A percentile compares a stretch with the other conserved stretches of the same genome.
Evolutionary conservation across 2,113 vertebrate species (phyloP).

Genomic region (Erpornis zantholeuca): DNA sequence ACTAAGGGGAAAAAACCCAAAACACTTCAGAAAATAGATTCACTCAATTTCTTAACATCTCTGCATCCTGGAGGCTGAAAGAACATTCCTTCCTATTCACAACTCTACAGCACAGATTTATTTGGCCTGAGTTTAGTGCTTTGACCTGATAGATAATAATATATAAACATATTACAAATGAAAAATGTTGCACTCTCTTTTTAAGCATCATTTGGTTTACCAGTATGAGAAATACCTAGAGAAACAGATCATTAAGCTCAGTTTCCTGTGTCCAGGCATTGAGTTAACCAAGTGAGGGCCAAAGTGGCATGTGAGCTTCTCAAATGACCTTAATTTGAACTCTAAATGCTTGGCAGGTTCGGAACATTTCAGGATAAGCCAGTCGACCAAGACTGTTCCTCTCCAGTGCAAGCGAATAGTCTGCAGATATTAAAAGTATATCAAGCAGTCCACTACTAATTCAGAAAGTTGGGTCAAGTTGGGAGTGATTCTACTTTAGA

Average conservation of each 20-base stretch:
- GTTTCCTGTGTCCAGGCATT: not conserved
- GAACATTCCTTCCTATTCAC: not conserved
- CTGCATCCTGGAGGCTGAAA: not conserved
- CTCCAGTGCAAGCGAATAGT: not conserved
- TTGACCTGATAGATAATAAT: not conserved
- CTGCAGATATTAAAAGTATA: not conserved
- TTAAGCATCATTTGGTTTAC: not conserved
- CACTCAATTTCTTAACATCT: not conserved
- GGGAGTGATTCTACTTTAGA: not conserved
- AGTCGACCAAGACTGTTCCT: not conserved
- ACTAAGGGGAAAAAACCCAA: not conserved
- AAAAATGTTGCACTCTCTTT: not conserved
- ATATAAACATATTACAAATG: not conserved
- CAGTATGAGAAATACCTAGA: not conserved
- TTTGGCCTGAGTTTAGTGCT: not conserved
- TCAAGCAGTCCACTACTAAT: not conserved
- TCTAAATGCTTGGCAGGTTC: not conserved
- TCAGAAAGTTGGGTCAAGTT: not conserved
- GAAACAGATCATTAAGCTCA: not conserved
- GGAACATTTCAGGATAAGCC: not conserved
- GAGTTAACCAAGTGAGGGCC: not conserved
- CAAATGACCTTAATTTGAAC: conserved; percentile 24
- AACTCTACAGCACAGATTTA: not conserved
- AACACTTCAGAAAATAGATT: not conserved
- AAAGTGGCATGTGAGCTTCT: not conserved